Evolutionary conservation across 2,797 vertebrate species (phyloP).

Genomic region (Lutjanus argentimaculatus): DNA sequence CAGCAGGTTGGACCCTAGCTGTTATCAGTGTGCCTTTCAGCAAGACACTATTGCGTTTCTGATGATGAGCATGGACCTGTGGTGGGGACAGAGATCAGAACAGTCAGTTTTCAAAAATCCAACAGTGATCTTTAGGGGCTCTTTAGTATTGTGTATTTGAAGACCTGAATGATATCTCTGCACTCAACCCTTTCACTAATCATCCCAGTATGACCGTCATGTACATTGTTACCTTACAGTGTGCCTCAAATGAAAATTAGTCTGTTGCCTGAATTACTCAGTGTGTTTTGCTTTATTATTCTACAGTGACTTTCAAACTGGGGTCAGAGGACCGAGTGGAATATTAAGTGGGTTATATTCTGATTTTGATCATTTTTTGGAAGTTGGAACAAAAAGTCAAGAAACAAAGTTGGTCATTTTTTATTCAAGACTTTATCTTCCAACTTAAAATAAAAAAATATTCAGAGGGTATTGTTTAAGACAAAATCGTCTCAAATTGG

Average conservation of each 20-base stretch:
- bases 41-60: background rate
- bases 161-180: constrained; percentile 18
- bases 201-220: background rate
- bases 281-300: background rate
- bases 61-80: background rate
- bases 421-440: no score
- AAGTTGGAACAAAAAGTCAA: no score
- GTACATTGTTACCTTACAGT: background rate
- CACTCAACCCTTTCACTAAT: constrained; percentile 5
- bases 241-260: background rate
- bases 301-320: no score
- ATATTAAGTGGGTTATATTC: no score
- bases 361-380: no score
- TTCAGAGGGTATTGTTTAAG: no score
- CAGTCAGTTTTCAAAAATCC: background rate
- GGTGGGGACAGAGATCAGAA: background rate
- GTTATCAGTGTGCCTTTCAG: background rate
- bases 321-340: no score
- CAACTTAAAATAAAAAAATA: no score
- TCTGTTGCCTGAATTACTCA: background rate
- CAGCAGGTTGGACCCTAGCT: background rate
- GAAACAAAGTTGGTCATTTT: no score
- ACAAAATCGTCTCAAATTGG: no score
- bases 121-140: background rate
- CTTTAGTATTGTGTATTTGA: background rate